Evolutionary conservation across 2,888 invertebrate genomes (phyloP), one percentile per base, ranked within the genome.

Genomic region (Orthosia gothica): DNA sequence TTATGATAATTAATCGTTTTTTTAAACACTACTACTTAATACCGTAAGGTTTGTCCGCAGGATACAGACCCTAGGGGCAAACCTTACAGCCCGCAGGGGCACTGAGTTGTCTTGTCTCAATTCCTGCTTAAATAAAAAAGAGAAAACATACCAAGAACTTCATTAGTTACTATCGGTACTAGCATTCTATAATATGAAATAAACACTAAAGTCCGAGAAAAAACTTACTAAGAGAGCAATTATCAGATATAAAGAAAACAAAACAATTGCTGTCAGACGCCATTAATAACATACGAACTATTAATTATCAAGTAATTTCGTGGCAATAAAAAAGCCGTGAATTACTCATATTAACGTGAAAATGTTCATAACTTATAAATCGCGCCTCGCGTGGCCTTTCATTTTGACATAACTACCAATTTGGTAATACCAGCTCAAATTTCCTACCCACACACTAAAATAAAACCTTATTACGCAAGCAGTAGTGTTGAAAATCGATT

Each of bases 301-400:
- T 84, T 86, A 87, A 89, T 91, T 86, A 86, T 83, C 87, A 69
- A 88, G 85, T 88, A 88, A 90, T 90, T 90, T 88, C 57, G 79
- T 71, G 67, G 85, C 86, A 86, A 86, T 91, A 91, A 90, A 89
- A 82, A 87, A 84, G 63, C 76, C 75, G 78, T 86, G 77, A 86
- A 88, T 86, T 85, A 86, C 85, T 80, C 81, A 58, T 87, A 90
- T 89, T 87, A 85, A 82, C 70, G 82, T 78, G 74, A 84, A 85
- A 87, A 79, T 79, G 81, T 87, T 84, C 85, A 88, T 91, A 88
- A 87, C 89, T 85, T 82, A 88, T 85, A 85, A 90, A 89, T 89
- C 90, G 88, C 88, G 86, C 88, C 86, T 88, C 58, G 88, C 89
- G 89, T 89, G 91, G 88, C 89, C 88, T 85, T 86, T 79, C 83